Percentiles rank a stretch among this genome's conserved stretches.
Conservation (phyloP, 1,140 invertebrate genomes). For the Drosophila auraria region DNA sequence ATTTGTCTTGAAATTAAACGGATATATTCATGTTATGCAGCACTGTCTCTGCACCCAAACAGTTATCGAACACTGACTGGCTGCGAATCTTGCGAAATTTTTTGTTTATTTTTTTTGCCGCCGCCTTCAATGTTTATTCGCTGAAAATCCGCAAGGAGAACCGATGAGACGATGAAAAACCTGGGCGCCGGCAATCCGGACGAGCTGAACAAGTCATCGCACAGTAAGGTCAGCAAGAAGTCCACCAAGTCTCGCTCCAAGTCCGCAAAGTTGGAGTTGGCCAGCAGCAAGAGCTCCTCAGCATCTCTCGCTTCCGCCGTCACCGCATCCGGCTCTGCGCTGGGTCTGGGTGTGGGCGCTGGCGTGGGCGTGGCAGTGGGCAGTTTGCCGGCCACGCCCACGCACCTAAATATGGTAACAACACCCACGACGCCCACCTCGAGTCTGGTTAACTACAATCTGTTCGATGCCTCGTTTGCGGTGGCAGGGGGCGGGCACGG, state of each 20-base stretch:
- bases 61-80: not conserved
- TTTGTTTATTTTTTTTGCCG: slow-evolving; percentile 26
- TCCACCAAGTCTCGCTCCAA: slow-evolving; percentile 78
- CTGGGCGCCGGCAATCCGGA: slow-evolving; percentile 56
- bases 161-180: slow-evolving; percentile 67
- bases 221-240: slow-evolving; percentile 73
- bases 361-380: slow-evolving; percentile 31
- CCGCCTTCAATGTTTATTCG: slow-evolving; percentile 11
- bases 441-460: slow-evolving; percentile 58
- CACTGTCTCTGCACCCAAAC: not conserved
- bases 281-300: slow-evolving; percentile 41
- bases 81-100: not conserved
- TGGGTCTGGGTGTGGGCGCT: slow-evolving; percentile 13
- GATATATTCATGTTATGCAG: not conserved
- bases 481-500: slow-evolving; percentile 42
- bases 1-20: not conserved
- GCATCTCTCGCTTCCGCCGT: slow-evolving; percentile 3
- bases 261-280: slow-evolving; percentile 65
- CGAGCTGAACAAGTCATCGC: slow-evolving; percentile 62
- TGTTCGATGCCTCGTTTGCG: slow-evolving; percentile 70
- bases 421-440: slow-evolving; percentile 77
- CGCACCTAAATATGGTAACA: slow-evolving; percentile 61
- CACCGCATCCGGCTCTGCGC: slow-evolving; percentile 4
- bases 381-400: slow-evolving; percentile 62
- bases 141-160: slow-evolving; percentile 8